phyloP scores from a whole-genome alignment of 2,113 vertebrate species.

The Anoplopoma fimbria region DNA sequence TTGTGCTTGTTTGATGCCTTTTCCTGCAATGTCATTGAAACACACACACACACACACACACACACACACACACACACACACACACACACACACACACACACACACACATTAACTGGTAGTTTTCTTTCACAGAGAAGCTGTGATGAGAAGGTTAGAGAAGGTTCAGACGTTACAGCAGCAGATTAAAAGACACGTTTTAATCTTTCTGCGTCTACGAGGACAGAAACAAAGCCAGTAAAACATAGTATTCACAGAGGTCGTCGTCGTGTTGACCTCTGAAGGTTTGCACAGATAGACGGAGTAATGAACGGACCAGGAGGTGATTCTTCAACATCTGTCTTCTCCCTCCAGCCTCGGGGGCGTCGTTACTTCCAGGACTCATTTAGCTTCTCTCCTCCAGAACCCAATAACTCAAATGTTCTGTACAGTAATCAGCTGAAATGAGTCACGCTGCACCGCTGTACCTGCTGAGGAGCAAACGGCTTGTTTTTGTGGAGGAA shows the following conservation, averaged over 20 bases:
- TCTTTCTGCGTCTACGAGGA: background rate
- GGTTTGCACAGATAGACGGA: constrained; percentile 3
- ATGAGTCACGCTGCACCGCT: constrained; percentile 36
- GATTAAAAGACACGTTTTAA: constrained; percentile 29
- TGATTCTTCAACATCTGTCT: constrained; percentile 31
- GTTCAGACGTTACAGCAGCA: too few species aligned
- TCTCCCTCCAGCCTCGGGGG: constrained; percentile 28
- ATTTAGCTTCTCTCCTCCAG: constrained; percentile 43
- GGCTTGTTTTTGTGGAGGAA: constrained; percentile 1
- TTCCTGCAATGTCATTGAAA: constrained; percentile 52
- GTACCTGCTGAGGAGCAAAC: constrained; percentile 17
- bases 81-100: constrained; percentile 13
- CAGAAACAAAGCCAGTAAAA: background rate
- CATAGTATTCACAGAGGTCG: constrained; percentile 1
- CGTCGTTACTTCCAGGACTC: constrained; percentile 36
- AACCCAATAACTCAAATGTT: constrained; percentile 41
- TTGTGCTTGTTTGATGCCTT: constrained; percentile 60
- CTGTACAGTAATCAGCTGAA: constrained; percentile 35
- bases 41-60: constrained; percentile 8
- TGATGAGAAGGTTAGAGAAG: background rate
- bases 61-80: constrained; percentile 17
- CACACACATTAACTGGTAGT: constrained; percentile 37
- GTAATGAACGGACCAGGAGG: constrained; percentile 35
- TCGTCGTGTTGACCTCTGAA: background rate
- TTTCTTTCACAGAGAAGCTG: constrained; percentile 21